These are phyloP conservation scores for Diachasmimorpha longicaudata DNA, from an alignment of 1,140 invertebrate genomes.

Conservation along the genomic window DNA sequence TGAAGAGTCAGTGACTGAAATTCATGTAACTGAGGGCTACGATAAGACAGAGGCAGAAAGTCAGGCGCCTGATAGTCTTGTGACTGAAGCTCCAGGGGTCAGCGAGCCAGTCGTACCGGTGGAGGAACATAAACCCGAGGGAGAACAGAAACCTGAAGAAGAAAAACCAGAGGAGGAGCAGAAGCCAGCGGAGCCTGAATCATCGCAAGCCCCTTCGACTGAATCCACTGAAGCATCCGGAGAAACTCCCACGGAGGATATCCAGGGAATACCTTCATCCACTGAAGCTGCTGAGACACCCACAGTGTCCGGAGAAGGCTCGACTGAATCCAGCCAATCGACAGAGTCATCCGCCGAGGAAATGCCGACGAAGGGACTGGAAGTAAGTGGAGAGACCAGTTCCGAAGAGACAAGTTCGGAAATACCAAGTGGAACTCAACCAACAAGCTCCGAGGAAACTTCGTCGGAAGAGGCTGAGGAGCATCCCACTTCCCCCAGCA, in stretches of 20 bases:
- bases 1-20: slow-evolving; percentile 38
- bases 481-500: not conserved
- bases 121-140: not conserved
- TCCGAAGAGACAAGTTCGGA: slow-evolving; percentile 35
- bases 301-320: not conserved
- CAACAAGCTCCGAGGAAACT: not conserved
- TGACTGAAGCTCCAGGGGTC: slow-evolving; percentile 37
- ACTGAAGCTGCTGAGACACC: not conserved
- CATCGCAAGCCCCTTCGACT: not conserved
- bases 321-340: not conserved
- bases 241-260: slow-evolving; percentile 2
- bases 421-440: slow-evolving; percentile 19
- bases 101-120: slow-evolving; percentile 13
- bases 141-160: slow-evolving; percentile 7
- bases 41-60: slow-evolving; percentile 25
- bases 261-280: not conserved
- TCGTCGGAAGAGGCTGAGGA: slow-evolving; percentile 24
- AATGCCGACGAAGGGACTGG: slow-evolving; percentile 32
- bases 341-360: slow-evolving; percentile 22
- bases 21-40: slow-evolving; percentile 37
- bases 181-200: slow-evolving; percentile 8
- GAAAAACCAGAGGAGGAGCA: slow-evolving; percentile 1
- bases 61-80: slow-evolving; percentile 29
- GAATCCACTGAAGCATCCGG: not conserved
- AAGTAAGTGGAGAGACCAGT: slow-evolving; percentile 30